Conservation (phyloP, 2,113 vertebrate species). For the Pluvianellus socialis region DNA sequence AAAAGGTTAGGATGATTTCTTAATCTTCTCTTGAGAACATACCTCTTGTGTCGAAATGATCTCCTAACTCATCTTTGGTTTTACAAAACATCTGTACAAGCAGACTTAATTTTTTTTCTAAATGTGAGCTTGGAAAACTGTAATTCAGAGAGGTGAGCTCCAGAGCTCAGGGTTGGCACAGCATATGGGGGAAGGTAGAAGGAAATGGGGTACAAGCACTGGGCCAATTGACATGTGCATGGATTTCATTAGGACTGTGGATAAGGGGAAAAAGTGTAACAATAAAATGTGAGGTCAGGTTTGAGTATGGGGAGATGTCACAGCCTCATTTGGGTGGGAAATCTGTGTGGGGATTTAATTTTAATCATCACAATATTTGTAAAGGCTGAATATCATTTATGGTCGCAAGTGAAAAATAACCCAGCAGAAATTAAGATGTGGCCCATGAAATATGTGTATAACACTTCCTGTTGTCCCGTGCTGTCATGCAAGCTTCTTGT, state of each 20-base stretch:
- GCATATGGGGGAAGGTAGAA: not conserved
- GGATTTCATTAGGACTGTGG: not conserved
- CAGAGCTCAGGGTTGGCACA: not conserved
- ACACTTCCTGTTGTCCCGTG: accelerated
- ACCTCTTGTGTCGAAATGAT: not conserved
- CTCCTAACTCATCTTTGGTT: not conserved
- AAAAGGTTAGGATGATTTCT: not conserved
- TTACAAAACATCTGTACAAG: not conserved
- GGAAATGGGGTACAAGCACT: not conserved
- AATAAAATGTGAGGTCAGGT: not conserved
- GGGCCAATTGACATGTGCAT: not conserved
- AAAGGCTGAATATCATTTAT: not conserved
- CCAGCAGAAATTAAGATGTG: not conserved
- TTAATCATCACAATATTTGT: not conserved
- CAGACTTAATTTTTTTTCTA: not conserved
- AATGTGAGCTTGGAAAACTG: not conserved
- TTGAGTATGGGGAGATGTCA: not conserved
- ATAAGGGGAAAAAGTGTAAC: not conserved
- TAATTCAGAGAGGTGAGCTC: not conserved
- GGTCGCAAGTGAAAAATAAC: not conserved
- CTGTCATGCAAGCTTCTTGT: not conserved
- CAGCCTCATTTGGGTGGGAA: not conserved
- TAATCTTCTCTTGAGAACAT: not conserved
- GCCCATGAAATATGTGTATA: accelerated
- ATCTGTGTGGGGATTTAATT: not conserved